Evolutionary conservation across 2,113 vertebrate genomes (phyloP).

Genomic region (Caracal caracal): DNA sequence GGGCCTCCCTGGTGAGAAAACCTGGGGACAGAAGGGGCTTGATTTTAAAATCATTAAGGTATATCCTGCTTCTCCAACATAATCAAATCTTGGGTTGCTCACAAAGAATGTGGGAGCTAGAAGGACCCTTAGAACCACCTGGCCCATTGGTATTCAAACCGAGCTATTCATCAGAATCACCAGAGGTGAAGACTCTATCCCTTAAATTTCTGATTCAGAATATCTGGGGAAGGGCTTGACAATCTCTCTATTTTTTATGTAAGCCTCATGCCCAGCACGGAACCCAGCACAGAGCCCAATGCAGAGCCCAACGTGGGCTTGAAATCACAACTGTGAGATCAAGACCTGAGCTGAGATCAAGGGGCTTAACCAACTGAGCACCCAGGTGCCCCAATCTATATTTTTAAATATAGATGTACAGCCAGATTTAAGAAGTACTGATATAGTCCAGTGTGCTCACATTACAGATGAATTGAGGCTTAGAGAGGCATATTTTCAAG

Average conservation of each 20-base stretch:
- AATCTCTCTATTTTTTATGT: not conserved
- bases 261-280: too few relatives aligned
- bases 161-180: not conserved
- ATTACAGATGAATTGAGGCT: not conserved
- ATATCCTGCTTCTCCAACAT: not conserved
- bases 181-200: not conserved
- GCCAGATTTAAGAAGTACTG: not conserved
- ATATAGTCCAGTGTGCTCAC: not conserved
- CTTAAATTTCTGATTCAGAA: slow-evolving; percentile 1
- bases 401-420: slow-evolving; percentile 3
- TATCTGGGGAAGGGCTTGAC: not conserved
- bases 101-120: not conserved
- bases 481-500: not conserved
- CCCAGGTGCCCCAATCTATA: not conserved
- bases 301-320: too few relatives aligned
- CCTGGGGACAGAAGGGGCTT: not conserved
- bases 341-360: too few relatives aligned
- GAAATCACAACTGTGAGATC: too few relatives aligned
- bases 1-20: not conserved
- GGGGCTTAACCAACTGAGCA: too few relatives aligned
- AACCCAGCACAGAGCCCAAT: too few relatives aligned
- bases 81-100: not conserved
- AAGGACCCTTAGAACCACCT: not conserved
- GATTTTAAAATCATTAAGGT: not conserved
- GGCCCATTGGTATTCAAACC: not conserved